phyloP scores from a whole-genome alignment of 2,888 invertebrate genomes.

The Clistopyga incitator region DNA sequence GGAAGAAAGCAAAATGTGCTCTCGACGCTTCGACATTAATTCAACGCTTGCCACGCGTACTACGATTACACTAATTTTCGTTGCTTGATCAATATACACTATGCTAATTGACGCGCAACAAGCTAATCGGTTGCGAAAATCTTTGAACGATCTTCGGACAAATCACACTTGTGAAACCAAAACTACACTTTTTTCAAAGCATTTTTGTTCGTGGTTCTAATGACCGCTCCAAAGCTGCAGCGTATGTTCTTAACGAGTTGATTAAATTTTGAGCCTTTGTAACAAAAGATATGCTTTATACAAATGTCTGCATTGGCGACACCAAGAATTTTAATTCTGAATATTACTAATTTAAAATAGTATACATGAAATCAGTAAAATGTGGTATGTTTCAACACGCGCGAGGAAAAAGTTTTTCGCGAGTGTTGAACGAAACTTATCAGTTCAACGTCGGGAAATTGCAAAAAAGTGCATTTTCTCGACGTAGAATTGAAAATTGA shows the following conservation, averaged over 20 bases:
- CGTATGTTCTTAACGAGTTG: neutral
- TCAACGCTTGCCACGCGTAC: neutral
- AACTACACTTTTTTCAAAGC: neutral
- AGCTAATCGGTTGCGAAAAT: neutral
- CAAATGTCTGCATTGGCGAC: too few relatives aligned
- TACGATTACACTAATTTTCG: conserved; percentile 5
- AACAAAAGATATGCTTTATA: too few relatives aligned
- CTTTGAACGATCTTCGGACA: neutral
- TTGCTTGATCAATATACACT: neutral
- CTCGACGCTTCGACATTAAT: conserved; percentile 24
- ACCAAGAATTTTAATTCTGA: too few relatives aligned
- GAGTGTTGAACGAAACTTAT: too few relatives aligned
- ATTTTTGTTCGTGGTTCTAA: neutral
- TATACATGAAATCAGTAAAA: too few relatives aligned
- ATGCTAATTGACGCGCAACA: neutral
- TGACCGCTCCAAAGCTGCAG: neutral
- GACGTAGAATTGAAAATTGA: too few relatives aligned
- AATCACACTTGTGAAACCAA: neutral
- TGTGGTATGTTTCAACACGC: too few relatives aligned
- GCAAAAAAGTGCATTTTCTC: too few relatives aligned
- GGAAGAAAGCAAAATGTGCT: conserved; percentile 12
- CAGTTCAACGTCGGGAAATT: too few relatives aligned
- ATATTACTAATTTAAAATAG: too few relatives aligned
- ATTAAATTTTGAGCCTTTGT: neutral
- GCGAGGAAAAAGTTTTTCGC: too few relatives aligned